Evolutionary conservation across 2,797 vertebrate species (phyloP), one percentile per base, ranked within the genome.

Genomic region (Astyanax mexicanus): DNA sequence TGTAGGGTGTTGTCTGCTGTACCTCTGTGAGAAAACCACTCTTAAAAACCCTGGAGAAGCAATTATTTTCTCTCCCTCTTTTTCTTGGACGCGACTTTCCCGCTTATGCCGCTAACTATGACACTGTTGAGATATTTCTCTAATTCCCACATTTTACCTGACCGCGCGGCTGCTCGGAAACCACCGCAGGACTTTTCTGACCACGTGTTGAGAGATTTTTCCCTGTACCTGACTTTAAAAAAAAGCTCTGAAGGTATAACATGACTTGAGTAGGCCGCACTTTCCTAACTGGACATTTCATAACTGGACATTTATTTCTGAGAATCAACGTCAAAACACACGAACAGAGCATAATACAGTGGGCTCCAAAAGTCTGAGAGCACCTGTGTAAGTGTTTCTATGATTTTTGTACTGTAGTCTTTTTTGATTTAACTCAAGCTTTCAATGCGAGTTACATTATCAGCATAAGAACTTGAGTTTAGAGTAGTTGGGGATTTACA

Each of bases 31-130:
- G 64, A 67, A 72, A 67, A 69, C 77, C 44, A n/a, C 44, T 73
- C 80, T 32, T 80, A 78, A 89, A 90, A 87, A 49, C 84, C 84
- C 62, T 77, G 11, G 80, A 88, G 85, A 87, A 83, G 37, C 70
- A 84, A 86, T 87, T 90, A 81, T 90, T 86, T 85, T 80, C 74
- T 81, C 76, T 87, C 82, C 75, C 76, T 85, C 80, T 89, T 89
- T 86, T 85, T 84, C 83, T 90, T 89, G 84, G 87, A 88, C 77
- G 65, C 67, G n/a, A 42, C 58, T 66, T 23, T 52, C 62, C 81
- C 76, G 75, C 65, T 77, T 78, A 69, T 70, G 75, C 77, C 79
- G 80, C 78, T 82, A 78, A 86, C 74, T 74, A 81, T 80, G 68
- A 77, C 80, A 82, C 80, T 17, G 27, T 40, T 72, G 69, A 79